Percentiles rank a stretch among this genome's conserved stretches.
phyloP scores from a whole-genome alignment of 2,888 invertebrate species.

The Furcula furcula region DNA sequence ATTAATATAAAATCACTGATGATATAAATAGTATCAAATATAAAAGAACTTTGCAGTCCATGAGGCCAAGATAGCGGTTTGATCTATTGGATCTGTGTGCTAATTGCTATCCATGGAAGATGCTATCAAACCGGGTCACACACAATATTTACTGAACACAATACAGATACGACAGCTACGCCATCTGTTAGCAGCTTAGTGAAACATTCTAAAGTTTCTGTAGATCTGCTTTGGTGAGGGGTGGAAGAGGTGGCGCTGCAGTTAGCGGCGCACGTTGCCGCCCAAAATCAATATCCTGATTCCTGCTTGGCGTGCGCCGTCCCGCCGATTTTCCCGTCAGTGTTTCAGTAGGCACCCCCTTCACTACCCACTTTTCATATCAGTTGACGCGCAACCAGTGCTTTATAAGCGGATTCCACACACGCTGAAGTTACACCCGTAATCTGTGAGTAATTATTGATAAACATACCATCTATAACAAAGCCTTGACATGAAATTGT shows the following conservation, averaged over 20 bases:
- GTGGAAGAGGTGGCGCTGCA: constrained; percentile 44
- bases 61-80: too few species aligned
- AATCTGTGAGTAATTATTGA: constrained; percentile 52
- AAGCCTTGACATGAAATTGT: constrained; percentile 1
- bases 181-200: constrained; percentile 44
- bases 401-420: constrained; percentile 48
- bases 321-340: constrained; percentile 61
- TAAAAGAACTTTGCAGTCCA: too few species aligned
- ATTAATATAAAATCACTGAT: too few species aligned
- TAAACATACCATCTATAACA: constrained; percentile 1
- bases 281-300: constrained; percentile 72
- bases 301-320: constrained; percentile 60
- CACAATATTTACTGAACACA: too few species aligned
- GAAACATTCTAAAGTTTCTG: constrained; percentile 13
- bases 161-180: too few species aligned
- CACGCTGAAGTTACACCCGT: constrained; percentile 39
- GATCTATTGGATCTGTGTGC: too few species aligned
- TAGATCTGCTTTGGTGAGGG: too few species aligned
- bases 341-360: constrained; percentile 62
- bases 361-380: constrained; percentile 57
- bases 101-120: too few species aligned
- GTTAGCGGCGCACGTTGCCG: constrained; percentile 51
- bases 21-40: too few species aligned
- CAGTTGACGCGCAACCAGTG: constrained; percentile 59
- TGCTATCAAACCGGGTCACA: too few species aligned